Percentiles rank a stretch among this genome's conserved stretches.
These are phyloP conservation scores for Syrista parreyssii DNA, from an alignment of 2,888 invertebrate genomes.

Conservation along the genomic window DNA sequence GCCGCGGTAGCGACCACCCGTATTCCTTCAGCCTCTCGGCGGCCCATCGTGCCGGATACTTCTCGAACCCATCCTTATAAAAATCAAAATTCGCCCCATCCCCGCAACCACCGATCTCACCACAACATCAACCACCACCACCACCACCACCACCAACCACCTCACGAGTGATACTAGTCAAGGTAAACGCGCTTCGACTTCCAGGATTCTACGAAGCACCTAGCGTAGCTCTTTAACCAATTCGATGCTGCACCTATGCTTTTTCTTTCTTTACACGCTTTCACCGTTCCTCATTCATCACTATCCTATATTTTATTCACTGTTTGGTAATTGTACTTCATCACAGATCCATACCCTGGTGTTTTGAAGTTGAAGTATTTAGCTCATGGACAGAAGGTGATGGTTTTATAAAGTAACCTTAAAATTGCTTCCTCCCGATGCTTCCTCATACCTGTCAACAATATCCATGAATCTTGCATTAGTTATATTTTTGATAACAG, in stretches of 20 bases:
- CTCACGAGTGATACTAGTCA: conserved; percentile 55
- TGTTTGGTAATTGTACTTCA: not conserved
- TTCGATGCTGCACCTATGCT: not conserved
- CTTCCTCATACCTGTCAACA: not conserved
- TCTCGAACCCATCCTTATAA: conserved; percentile 78
- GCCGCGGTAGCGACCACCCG: conserved; percentile 70
- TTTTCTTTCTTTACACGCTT: not conserved
- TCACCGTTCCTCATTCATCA: not conserved
- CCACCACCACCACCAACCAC: conserved; percentile 45
- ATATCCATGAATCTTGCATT: not conserved
- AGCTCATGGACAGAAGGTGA: not conserved
- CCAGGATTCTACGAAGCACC: conserved; percentile 14
- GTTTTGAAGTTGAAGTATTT: not conserved
- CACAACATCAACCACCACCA: conserved; percentile 54
- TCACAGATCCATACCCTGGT: not conserved
- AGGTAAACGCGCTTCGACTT: conserved; percentile 45
- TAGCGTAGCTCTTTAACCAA: conserved; percentile 8
- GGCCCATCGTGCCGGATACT: conserved; percentile 84
- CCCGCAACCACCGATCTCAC: conserved; percentile 50
- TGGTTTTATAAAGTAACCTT: not conserved
- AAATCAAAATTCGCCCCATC: conserved; percentile 26
- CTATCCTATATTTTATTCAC: not conserved
- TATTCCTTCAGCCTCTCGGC: conserved; percentile 78
- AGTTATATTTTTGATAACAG: not conserved
- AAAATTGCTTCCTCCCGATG: not conserved